These are phyloP conservation scores for Quadroppia sp. DNA, from an alignment of 2,888 invertebrate genomes.

Conservation along the genomic window DNA sequence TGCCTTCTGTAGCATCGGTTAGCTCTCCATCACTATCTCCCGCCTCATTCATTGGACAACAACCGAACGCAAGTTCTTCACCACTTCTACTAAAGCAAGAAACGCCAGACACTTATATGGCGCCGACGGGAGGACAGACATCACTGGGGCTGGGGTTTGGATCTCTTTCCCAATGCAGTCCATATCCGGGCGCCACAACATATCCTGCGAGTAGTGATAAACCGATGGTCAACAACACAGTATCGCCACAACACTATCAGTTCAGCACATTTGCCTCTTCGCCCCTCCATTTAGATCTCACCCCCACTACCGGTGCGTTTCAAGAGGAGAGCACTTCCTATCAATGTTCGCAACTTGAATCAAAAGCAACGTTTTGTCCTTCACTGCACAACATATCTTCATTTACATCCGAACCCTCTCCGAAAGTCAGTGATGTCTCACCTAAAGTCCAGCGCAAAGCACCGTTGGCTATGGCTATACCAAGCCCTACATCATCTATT, in stretches of 20 bases:
- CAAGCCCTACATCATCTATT: conserved; percentile 42
- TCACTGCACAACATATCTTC: conserved; percentile 43
- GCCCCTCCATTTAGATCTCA: neutral
- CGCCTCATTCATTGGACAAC: conserved; percentile 6
- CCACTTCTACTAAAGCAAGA: conserved; percentile 33
- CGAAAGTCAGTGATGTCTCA: conserved; percentile 4
- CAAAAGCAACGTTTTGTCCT: conserved; percentile 28
- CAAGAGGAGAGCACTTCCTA: conserved; percentile 16
- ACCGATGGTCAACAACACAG: neutral
- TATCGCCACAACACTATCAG: conserved; percentile 29
- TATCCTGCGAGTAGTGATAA: conserved; percentile 14
- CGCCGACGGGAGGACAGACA: conserved; percentile 27
- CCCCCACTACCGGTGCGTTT: neutral
- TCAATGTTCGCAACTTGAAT: conserved; percentile 35
- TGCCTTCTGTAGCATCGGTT: conserved; percentile 9
- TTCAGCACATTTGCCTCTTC: conserved; percentile 14
- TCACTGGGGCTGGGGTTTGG: conserved; percentile 42
- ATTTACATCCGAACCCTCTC: conserved; percentile 40
- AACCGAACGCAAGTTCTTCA: neutral
- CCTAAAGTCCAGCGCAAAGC: conserved; percentile 39
- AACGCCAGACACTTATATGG: conserved; percentile 31
- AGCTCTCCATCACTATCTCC: conserved; percentile 40
- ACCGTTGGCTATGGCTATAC: conserved; percentile 43
- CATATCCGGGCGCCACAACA: conserved; percentile 20
- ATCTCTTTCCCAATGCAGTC: neutral